Base-by-base conservation (phyloP, 2,797 vertebrate species). In the Amphiprion clarkii region DNA sequence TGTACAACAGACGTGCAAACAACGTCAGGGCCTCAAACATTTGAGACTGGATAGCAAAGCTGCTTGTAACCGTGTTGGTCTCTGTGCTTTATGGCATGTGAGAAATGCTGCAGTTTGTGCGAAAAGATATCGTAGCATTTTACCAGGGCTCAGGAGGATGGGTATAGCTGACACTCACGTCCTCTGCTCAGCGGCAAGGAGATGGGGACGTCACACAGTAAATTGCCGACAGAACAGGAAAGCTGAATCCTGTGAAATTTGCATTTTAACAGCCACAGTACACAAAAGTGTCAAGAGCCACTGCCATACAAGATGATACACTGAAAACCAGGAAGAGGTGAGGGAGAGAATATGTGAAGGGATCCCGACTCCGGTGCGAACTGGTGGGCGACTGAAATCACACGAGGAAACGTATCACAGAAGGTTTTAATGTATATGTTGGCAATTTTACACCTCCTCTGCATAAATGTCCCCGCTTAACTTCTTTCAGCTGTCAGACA, bases 181-280 rank as follows among this genome's bases (percentile, higher is more conserved):
- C 84, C 87, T 84, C 88, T 74, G 81, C 89, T 87, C 89, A 55
- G 82, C 82, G 65, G 83, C 85, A 80, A 72, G 61, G 85, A 84
- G 84, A 91, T 53, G 87, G 86, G 85, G 76, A 88, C 81, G 79
- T 84, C 88, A 89, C 84, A 89, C 84, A 74, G 86, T 78, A 89
- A 93, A 92, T 78, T 92, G 88, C 79, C 48, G 21, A 88, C 82
- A 66, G 90, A 87, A 89, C 87, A 86, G 88, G 87, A 87, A 86
- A 89, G 84, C 89, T 87, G 85, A 89, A 89, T 87, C 82, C 79
- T 86, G 78, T 88, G 80, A 89, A 92, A 92, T 92, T 92, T 90
- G 91, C 93, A 92, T 92, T 92, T 92, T 90, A 92, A 92, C 87
- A 91, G 85, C 90, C 79, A 85, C 80, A 84, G 83, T 89, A 88